Conservation (phyloP, 1,140 invertebrate genomes). For the Drosophila parabipectinata region DNA sequence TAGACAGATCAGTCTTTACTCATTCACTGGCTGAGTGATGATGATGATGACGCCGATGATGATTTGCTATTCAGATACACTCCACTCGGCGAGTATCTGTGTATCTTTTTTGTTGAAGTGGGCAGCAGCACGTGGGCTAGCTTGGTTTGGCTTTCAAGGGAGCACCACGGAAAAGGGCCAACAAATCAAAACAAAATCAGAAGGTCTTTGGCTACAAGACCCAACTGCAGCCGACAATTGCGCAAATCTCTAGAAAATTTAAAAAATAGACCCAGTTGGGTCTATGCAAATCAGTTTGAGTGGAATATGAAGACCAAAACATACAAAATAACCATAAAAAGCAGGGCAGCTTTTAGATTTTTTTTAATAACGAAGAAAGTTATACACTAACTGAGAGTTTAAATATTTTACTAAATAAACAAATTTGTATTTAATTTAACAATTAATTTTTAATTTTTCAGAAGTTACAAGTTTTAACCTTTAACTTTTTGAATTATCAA, state of each 20-base stretch:
- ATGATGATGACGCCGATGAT: conserved; percentile 52
- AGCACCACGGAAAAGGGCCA: conserved; percentile 23
- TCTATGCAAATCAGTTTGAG: conserved; percentile 55
- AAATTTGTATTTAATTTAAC: too few relatives aligned
- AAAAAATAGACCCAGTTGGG: conserved; percentile 16
- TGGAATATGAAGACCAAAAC: conserved; percentile 24
- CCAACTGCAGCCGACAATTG: conserved; percentile 61
- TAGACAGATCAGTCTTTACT: conserved; percentile 15
- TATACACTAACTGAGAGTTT: neutral
- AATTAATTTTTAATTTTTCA: too few relatives aligned
- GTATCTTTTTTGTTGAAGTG: conserved; percentile 31
- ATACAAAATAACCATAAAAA: conserved; percentile 8
- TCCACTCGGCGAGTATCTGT: conserved; percentile 6
- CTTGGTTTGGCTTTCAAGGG: conserved; percentile 33
- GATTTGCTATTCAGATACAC: conserved; percentile 38
- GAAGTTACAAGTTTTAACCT: too few relatives aligned
- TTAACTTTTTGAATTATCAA: too few relatives aligned
- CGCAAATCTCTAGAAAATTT: conserved; percentile 31
- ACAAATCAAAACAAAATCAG: conserved; percentile 50
- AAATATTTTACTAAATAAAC: too few relatives aligned
- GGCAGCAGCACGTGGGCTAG: conserved; percentile 65
- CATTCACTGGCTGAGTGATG: conserved; percentile 20
- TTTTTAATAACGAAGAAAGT: neutral
- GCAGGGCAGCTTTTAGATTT: neutral
- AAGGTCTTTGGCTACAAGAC: conserved; percentile 2